Percentiles rank a stretch among this genome's conserved stretches.
Evolutionary conservation across 2,888 invertebrate species (phyloP).

Genomic region (Pterostichus madidus): DNA sequence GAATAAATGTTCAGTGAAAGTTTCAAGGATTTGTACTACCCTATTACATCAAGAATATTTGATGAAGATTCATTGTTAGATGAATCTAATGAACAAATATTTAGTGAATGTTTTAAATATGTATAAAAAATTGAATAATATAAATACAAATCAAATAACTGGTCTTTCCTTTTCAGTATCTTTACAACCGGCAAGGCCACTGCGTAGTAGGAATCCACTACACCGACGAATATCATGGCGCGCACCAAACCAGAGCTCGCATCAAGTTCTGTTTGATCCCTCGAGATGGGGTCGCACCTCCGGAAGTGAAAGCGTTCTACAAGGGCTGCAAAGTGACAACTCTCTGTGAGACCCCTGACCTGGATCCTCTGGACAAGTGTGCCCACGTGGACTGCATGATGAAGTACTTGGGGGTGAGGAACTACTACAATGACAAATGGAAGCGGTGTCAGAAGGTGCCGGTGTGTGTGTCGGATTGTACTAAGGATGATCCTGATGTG

Average conservation of each 20-base stretch:
- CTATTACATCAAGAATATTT: too few relatives aligned
- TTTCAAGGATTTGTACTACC: too few relatives aligned
- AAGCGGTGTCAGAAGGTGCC: conserved; percentile 75
- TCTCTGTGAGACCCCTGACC: conserved; percentile 75
- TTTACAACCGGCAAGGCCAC: conserved; percentile 71
- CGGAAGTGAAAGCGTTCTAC: background rate
- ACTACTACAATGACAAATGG: conserved; percentile 76
- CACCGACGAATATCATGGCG: conserved; percentile 49
- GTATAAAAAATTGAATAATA: too few relatives aligned
- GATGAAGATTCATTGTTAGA: too few relatives aligned
- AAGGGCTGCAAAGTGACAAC: background rate
- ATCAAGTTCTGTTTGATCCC: conserved; percentile 33
- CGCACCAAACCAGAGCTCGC: background rate
- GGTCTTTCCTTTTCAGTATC: conserved; percentile 69
- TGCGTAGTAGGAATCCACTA: conserved; percentile 71
- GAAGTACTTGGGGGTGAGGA: conserved; percentile 79
- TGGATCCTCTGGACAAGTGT: conserved; percentile 78
- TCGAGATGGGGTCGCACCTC: background rate
- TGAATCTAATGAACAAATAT: too few relatives aligned
- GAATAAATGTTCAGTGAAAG: too few relatives aligned
- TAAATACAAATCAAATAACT: background rate
- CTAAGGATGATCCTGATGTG: conserved; percentile 73
- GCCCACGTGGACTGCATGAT: conserved; percentile 79
- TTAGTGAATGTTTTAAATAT: too few relatives aligned
- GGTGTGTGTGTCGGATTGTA: conserved; percentile 73